A percentile compares a stretch with the other conserved stretches of the same genome.
phyloP scores from a whole-genome alignment of 2,888 invertebrate genomes.

The Hymenopus coronatus region DNA sequence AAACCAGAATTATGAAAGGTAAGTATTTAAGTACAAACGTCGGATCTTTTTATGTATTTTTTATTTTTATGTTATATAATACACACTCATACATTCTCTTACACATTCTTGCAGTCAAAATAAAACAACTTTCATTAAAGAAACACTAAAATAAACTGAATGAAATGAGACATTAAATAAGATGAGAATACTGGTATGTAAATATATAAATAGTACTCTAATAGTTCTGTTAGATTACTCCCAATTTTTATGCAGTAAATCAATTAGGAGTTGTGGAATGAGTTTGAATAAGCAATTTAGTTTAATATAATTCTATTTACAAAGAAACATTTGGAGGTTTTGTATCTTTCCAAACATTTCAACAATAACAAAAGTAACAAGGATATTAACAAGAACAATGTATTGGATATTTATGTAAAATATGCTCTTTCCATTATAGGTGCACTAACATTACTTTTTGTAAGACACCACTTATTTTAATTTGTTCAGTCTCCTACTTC shows the following conservation, averaged over 20 bases:
- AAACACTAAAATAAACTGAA: conserved; percentile 10
- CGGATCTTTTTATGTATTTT: background rate
- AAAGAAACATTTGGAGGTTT: background rate
- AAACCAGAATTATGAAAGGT: too few relatives aligned
- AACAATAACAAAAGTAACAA: conserved; percentile 1
- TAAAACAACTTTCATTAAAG: conserved; percentile 15
- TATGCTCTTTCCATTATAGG: background rate
- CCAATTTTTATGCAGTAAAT: background rate
- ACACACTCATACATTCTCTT: conserved; percentile 14
- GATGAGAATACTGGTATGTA: conserved; percentile 31
- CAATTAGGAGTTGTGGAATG: background rate
- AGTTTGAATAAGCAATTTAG: background rate
- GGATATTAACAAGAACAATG: background rate
- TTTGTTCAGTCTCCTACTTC: background rate
- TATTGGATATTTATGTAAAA: background rate
- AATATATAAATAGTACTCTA: conserved; percentile 13
- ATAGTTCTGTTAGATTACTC: background rate
- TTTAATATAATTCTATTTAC: background rate
- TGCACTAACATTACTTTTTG: background rate
- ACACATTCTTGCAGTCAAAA: conserved; percentile 4
- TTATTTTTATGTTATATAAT: conserved; percentile 3
- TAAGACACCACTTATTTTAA: background rate
- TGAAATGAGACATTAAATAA: conserved; percentile 30
- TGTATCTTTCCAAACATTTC: background rate
- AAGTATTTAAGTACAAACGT: background rate